These are phyloP conservation scores for Sinocyclocheilus anophthalmus DNA, from an alignment of 2,113 vertebrate genomes.

Conservation along the genomic window DNA sequence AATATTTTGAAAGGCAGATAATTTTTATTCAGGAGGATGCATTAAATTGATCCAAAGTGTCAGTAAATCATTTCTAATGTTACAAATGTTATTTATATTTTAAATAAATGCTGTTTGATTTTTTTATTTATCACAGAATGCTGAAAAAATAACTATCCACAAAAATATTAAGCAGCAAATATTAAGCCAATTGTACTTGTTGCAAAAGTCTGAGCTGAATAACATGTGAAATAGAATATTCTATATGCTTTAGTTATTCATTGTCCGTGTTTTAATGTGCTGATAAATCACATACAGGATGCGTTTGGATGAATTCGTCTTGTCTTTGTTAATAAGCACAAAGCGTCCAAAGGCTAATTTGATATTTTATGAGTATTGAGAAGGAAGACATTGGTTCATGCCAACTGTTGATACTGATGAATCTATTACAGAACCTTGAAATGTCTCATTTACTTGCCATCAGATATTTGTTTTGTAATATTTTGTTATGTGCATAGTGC, in stretches of 20 bases:
- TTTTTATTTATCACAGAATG: no score
- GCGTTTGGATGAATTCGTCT: no score
- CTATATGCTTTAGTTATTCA: not conserved
- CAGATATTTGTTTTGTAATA: not conserved
- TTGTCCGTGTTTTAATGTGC: not conserved
- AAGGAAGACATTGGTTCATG: not conserved
- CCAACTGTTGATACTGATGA: not conserved
- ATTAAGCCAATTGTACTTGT: not conserved
- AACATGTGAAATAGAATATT: not conserved
- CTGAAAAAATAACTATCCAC: no score
- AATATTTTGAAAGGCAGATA: not conserved
- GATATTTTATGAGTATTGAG: not conserved
- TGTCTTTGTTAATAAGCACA: no score
- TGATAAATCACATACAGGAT: no score
- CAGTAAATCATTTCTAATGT: no score
- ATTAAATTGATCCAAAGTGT: no score
- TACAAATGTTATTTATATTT: not conserved
- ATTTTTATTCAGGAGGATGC: not conserved
- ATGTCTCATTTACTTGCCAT: not conserved
- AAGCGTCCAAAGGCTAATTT: not conserved
- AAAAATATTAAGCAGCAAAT: no score
- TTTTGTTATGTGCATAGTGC: not conserved
- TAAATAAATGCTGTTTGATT: not conserved
- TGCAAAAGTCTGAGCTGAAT: not conserved
- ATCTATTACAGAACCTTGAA: not conserved